phyloP scores from a whole-genome alignment of 2,113 vertebrate species.

The Gnathonemus longibarbis region DNA sequence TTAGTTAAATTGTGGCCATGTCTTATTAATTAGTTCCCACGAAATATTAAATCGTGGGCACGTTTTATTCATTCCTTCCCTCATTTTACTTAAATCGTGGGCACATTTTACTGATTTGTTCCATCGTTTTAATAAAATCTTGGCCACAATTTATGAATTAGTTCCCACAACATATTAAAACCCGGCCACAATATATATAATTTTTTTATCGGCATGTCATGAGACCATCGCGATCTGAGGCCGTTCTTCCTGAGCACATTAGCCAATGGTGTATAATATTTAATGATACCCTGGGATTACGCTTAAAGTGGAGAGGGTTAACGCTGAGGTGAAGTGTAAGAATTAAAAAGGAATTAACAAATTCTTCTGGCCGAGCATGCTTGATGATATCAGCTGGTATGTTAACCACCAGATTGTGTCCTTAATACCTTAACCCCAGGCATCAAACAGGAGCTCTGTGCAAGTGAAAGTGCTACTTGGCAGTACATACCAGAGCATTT shows the following conservation, averaged over 20 bases:
- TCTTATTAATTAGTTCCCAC: not conserved
- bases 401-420: conserved; percentile 1
- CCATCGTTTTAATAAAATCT: not conserved
- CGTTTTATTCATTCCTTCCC: not conserved
- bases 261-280: not conserved
- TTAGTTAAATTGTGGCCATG: not conserved
- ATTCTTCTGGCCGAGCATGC: not conserved
- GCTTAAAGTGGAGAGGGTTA: not conserved
- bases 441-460: not conserved
- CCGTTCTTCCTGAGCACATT: not conserved
- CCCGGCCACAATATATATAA: not conserved
- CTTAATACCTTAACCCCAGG: conserved; percentile 1
- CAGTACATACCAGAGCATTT: not conserved
- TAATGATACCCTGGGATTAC: not conserved
- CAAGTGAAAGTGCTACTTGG: not conserved
- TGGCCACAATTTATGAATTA: not conserved
- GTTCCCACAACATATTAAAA: not conserved
- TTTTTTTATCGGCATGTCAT: not conserved
- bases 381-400: not conserved
- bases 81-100: not conserved
- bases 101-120: not conserved
- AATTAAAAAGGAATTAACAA: not conserved
- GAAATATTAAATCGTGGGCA: not conserved
- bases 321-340: not conserved
- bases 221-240: not conserved